Evolutionary conservation across 1,140 invertebrate species (phyloP), one percentile per base, ranked within the genome.

Genomic region (Maniola jurtina): DNA sequence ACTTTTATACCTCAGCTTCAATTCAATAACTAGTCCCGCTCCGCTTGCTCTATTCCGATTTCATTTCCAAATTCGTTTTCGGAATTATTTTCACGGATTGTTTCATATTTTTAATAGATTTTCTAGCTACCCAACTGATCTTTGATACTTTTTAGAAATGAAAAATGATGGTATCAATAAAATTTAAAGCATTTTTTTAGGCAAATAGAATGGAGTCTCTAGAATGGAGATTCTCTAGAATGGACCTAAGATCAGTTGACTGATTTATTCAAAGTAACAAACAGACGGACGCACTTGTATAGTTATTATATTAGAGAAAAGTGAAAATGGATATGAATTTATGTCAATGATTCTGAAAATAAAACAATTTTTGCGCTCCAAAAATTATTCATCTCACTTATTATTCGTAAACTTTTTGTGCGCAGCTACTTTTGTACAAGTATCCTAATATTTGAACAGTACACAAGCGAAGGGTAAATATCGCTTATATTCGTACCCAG

Each of bases 11-110:
- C 61, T 70, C 58, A 63, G 61, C 58, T 52, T 25, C 67, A 42
- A 72, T 72, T 70, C 67, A 64, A 72, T 72, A 72, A 72, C 67
- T 71, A 55, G 64, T 64, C 61, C 47, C 52, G 64, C 67, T 66
- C 58, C 60, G 65, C 62, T 70, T 64, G 61, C 42, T 45, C 67
- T 50, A 50, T 66, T 56, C 57, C 61, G 66, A 66, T 66, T 64
- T 66, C 65, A 68, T 65, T 68, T 68, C 59, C 62, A 58, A 72
- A 72, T 72, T 58, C 54, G 33, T 64, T 59, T 35, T 15, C 54
- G 52, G 40, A 57, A 57, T 47, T 48, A 68, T 65, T 52, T 68
- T 59, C 34, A 57, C 48, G 45, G 64, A 65, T 68, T 68, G 64
- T 59, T 68, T 72, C 36, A 36, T 65, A 61, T 57, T 16, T 16